Evolutionary conservation across 2,113 vertebrate species (phyloP), one percentile per base, ranked within the genome.

Genomic region (Lamprotornis superbus): DNA sequence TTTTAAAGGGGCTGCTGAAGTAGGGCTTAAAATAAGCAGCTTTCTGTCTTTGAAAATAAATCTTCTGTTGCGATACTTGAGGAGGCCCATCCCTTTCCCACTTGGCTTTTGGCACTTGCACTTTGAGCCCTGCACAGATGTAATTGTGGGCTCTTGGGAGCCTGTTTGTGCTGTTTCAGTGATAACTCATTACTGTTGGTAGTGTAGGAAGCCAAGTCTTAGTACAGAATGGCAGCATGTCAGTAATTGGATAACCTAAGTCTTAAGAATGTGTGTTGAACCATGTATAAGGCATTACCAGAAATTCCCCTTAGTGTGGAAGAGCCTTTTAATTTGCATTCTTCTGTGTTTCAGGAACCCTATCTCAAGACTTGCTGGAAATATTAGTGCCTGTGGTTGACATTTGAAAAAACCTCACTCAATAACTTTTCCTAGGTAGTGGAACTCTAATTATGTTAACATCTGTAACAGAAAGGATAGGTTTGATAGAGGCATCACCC

Each of bases 41-140:
- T 61, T 87, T 12, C 0, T 75, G 9, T 53, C 20, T 83, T 65
- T 59, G 50, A 39, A 85, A 80, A 39, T 7, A 61, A 50, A 31
- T 73, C 15, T 25, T 73, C 16, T 28, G 1, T 42, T 91, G 12
- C 4, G 6, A 2, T 53, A 15, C 8, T 76, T 83, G 6, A 6
- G 21, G 37, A 67, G 13, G 17, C 12, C 28, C 7, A 0, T 67
- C n/a, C 9, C 17, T 59, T 77, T 74, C 14, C 22, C 0, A 0
- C 42, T 60, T 68, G 33, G 4, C 37, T 55, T 67, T 52, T 91
- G 92, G 28, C 42, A 33, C 9, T 83, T 89, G 56, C 22, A 57
- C 16, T 89, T 87, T 60, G 31, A 84, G 30, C 33, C 17, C 28
- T 79, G 19, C 35, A 18, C 12, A 56, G n/a, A 30, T 71, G 57